Percentiles rank a stretch among this genome's conserved stretches.
These are phyloP conservation scores for Actinia equina DNA, from an alignment of 64 coral and sea anemone species.

Conservation along the genomic window DNA sequence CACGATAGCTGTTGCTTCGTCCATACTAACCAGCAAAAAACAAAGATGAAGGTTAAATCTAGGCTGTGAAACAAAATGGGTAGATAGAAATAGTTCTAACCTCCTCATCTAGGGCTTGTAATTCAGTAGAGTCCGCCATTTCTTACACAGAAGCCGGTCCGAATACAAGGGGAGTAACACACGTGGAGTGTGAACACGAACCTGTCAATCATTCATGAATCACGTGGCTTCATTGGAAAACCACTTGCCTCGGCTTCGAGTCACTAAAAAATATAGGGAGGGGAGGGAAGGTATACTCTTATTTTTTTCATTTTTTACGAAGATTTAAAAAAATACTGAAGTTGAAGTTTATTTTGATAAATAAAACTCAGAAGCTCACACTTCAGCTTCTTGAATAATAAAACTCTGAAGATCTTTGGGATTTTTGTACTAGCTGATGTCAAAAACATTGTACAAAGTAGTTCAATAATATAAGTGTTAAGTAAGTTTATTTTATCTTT, in stretches of 20 bases:
- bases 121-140: constrained; percentile 44
- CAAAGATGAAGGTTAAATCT: constrained; percentile 13
- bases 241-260: constrained; percentile 1
- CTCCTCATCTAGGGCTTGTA: constrained; percentile 32
- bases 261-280: background rate
- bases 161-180: constrained; percentile 24
- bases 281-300: background rate
- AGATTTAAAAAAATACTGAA: background rate
- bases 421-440: no score
- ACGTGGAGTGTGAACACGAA: constrained; percentile 46
- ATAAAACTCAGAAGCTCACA: no score
- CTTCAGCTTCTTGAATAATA: no score
- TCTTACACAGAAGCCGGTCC: constrained; percentile 15
- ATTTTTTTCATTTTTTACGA: no score
- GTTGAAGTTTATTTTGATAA: background rate
- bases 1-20: constrained; percentile 86
- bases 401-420: no score
- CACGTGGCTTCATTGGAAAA: constrained; percentile 34
- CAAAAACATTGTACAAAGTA: no score
- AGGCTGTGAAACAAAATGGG: background rate
- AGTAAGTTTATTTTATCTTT: no score
- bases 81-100: background rate
- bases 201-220: constrained; percentile 35
- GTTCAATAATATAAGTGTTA: no score
- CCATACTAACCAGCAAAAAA: constrained; percentile 69